Percentiles rank a stretch among this genome's conserved stretches.
Evolutionary conservation across 2,888 invertebrate species (phyloP).

Genomic region (Oscheius sp.): DNA sequence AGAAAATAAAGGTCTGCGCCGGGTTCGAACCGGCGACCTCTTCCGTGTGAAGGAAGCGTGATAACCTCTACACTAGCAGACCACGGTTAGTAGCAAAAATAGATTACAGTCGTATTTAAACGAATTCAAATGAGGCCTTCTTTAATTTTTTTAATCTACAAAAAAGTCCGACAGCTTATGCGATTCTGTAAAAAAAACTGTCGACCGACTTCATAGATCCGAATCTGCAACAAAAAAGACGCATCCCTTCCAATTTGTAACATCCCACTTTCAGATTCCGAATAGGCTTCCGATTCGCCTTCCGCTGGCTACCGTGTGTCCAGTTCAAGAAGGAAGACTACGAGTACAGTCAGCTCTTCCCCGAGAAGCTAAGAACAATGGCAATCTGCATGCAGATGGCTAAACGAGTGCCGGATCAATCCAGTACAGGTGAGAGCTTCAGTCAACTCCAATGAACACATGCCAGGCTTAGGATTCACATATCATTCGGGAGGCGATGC

Average conservation of each 20-base stretch:
- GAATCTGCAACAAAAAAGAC: too few relatives aligned
- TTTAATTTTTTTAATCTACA: too few relatives aligned
- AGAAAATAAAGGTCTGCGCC: neutral
- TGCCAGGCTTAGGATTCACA: slow-evolving; percentile 19
- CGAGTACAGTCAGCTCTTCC: slow-evolving; percentile 58
- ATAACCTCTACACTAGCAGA: neutral
- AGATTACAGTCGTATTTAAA: too few relatives aligned
- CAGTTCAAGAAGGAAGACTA: slow-evolving; percentile 57
- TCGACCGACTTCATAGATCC: too few relatives aligned
- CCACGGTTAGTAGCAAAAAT: too few relatives aligned
- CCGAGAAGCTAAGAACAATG: slow-evolving; percentile 57
- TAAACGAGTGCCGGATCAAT: slow-evolving; percentile 22
- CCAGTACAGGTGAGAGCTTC: slow-evolving; percentile 13
- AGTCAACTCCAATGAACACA: neutral
- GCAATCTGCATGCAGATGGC: slow-evolving; percentile 51
- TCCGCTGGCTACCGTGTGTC: slow-evolving; percentile 69
- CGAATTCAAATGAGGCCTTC: too few relatives aligned
- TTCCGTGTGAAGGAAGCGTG: neutral
- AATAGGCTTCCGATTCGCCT: slow-evolving; percentile 71
- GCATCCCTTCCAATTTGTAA: neutral
- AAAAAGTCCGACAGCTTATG: too few relatives aligned
- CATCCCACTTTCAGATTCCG: slow-evolving; percentile 76
- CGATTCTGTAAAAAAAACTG: too few relatives aligned
- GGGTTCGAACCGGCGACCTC: slow-evolving; percentile 1
- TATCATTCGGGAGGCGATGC: slow-evolving; percentile 18